Percentiles rank a stretch among this genome's conserved stretches.
phyloP scores from a whole-genome alignment of 2,113 vertebrate genomes.

The Anhinga rufa region DNA sequence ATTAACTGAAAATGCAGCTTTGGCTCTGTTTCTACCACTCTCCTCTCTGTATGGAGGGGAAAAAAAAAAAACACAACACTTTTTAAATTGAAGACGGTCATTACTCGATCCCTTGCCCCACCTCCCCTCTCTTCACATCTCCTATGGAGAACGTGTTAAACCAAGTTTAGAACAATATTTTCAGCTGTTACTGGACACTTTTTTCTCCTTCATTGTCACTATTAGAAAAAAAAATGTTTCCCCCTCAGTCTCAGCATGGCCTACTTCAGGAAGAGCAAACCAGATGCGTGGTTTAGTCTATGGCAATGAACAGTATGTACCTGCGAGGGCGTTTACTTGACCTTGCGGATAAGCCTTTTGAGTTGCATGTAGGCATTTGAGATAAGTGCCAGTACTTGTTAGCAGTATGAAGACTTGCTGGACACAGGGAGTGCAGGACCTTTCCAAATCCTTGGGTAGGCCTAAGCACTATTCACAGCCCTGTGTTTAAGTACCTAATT shows the following conservation, averaged over 20 bases:
- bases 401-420: neutral
- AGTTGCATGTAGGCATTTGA: neutral
- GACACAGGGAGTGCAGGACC: neutral
- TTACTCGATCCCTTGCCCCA: neutral
- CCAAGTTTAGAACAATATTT: neutral
- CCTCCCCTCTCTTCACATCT: neutral
- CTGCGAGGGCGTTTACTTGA: neutral
- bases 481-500: neutral
- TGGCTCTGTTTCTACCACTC: neutral
- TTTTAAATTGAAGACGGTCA: neutral
- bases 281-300: neutral
- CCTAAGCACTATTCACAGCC: neutral
- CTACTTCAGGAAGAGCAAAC: neutral
- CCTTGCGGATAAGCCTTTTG: neutral
- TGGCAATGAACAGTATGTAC: neutral
- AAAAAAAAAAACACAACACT: neutral
- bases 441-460: neutral
- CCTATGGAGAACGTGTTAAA: neutral
- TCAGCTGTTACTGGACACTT: neutral
- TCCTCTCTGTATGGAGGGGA: neutral
- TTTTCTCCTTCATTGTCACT: neutral
- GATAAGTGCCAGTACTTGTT: neutral
- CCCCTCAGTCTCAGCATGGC: neutral
- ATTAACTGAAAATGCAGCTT: neutral
- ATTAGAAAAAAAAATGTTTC: neutral